These are phyloP conservation scores for Apeltes quadracus DNA, from an alignment of 2,113 vertebrate species.

Conservation along the genomic window DNA sequence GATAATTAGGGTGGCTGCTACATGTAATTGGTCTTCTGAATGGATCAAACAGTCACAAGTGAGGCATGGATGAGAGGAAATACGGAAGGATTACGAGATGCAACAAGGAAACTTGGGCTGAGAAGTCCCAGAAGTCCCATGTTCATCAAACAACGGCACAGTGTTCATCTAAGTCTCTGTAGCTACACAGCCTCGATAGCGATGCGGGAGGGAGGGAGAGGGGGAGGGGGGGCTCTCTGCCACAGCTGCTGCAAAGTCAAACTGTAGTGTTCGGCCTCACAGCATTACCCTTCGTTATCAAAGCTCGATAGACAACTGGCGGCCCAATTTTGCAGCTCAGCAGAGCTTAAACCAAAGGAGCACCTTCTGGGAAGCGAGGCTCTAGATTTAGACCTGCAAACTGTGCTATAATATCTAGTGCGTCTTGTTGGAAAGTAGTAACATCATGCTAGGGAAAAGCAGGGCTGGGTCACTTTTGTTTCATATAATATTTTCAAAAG, in stretches of 20 bases:
- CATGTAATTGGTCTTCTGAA: constrained; percentile 67
- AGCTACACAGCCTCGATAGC: constrained; percentile 27
- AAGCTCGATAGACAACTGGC: constrained; percentile 65
- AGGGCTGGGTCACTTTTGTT: neutral
- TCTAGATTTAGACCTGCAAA: constrained; percentile 38
- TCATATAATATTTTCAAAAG: no score
- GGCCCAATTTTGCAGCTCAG: constrained; percentile 75
- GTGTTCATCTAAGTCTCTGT: constrained; percentile 10
- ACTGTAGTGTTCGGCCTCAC: constrained; percentile 66
- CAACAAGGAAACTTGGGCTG: constrained; percentile 13
- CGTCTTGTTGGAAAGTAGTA: constrained; percentile 29
- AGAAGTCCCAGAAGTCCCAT: constrained; percentile 68
- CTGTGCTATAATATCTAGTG: constrained; percentile 44
- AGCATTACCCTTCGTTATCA: constrained; percentile 63
- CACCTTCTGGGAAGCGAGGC: constrained; percentile 29
- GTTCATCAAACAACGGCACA: constrained; percentile 56
- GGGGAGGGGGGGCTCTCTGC: constrained; percentile 22
- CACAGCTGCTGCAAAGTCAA: constrained; percentile 39
- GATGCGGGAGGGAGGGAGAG: constrained; percentile 11
- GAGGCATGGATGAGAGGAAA: constrained; percentile 39
- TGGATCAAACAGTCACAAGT: constrained; percentile 49
- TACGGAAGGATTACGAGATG: constrained; percentile 40
- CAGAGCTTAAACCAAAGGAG: constrained; percentile 67
- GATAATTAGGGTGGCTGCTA: constrained; percentile 61
- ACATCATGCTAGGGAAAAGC: constrained; percentile 9